Conservation (phyloP, 2,888 invertebrate species). For the Vannuccia rotundouncinata region DNA sequence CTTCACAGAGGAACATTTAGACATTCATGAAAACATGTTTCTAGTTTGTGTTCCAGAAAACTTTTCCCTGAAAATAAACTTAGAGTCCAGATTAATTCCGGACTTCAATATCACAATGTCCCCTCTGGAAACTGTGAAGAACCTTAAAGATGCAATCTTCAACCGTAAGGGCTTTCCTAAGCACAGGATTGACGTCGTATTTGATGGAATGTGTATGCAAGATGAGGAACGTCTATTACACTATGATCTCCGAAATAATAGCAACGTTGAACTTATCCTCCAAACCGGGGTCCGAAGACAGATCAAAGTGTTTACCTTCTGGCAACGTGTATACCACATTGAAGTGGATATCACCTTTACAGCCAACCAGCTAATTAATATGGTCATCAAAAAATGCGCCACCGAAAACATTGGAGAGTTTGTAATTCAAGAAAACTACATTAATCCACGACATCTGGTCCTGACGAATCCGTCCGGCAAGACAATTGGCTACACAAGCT, state of each 20-base stretch:
- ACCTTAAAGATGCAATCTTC: constrained; percentile 3
- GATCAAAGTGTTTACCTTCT: constrained; percentile 19
- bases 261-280: neutral
- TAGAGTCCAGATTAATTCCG: neutral
- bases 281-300: neutral
- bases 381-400: constrained; percentile 16
- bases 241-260: constrained; percentile 17
- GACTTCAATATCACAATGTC: neutral
- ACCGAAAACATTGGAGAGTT: neutral
- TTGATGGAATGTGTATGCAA: constrained; percentile 11
- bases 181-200: neutral
- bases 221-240: neutral
- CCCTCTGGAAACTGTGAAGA: neutral
- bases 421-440: constrained; percentile 17
- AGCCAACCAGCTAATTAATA: neutral
- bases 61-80: neutral
- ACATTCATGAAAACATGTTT: neutral
- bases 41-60: neutral
- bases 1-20: neutral
- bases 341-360: neutral
- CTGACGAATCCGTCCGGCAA: neutral
- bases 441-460: neutral
- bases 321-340: neutral
- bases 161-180: constrained; percentile 1
- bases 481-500: neutral